Conservation (phyloP, 1,140 invertebrate species). For the Drosophila seguyi region DNA sequence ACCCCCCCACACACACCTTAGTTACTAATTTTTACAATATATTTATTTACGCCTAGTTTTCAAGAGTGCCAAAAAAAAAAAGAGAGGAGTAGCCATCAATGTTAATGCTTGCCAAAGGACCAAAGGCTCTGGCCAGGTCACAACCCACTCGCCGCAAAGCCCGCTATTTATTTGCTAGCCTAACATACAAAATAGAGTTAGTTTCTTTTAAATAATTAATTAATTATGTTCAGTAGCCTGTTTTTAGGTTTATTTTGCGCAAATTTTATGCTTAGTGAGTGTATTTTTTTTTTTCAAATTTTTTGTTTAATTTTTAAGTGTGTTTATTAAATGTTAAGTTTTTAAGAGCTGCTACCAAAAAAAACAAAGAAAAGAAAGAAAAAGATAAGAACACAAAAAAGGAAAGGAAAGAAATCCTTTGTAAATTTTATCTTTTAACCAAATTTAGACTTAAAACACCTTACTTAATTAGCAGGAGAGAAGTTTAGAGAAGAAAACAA, state of each 20-base stretch:
- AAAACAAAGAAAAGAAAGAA: background rate
- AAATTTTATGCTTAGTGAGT: background rate
- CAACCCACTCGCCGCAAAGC: constrained; percentile 19
- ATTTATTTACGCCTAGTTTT: constrained; percentile 69
- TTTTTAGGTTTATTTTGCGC: background rate
- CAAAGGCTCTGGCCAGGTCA: constrained; percentile 18
- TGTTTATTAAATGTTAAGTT: constrained; percentile 5
- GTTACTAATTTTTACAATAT: constrained; percentile 8
- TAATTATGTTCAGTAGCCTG: background rate
- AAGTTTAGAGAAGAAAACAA: constrained; percentile 51
- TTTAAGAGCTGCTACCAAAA: constrained; percentile 56
- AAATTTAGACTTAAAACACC: constrained; percentile 47
- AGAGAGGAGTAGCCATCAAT: constrained; percentile 26
- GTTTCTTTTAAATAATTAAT: constrained; percentile 2
- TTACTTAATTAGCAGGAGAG: constrained; percentile 38
- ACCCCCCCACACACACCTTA: background rate
- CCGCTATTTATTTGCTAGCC: constrained; percentile 39
- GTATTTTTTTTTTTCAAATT: constrained; percentile 4
- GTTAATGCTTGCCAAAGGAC: constrained; percentile 46
- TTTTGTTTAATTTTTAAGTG: constrained; percentile 11
- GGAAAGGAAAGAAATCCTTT: constrained; percentile 37
- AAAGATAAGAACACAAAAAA: constrained; percentile 2
- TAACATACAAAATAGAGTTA: constrained; percentile 25
- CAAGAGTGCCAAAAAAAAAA: constrained; percentile 56
- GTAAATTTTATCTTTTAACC: constrained; percentile 62